Evolutionary conservation across 2,888 invertebrate genomes (phyloP).

Genomic region (Dichetophora obliterata): DNA sequence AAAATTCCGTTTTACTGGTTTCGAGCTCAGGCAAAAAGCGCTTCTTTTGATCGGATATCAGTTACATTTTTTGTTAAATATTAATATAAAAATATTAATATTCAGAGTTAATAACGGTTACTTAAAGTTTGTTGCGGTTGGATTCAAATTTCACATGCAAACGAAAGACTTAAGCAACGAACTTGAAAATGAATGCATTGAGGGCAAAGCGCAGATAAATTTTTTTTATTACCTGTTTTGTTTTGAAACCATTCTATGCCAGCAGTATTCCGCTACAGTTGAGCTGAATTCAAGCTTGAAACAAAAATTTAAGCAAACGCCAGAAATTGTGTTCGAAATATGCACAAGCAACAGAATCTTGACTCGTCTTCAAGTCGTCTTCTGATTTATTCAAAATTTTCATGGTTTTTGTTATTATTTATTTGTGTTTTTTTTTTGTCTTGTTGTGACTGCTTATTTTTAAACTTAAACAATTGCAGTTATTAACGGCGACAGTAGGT

Average conservation of each 20-base stretch:
- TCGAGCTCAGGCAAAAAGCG: too few species aligned
- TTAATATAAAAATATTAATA: too few species aligned
- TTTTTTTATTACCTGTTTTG: background rate
- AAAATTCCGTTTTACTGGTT: too few species aligned
- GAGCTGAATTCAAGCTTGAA: too few species aligned
- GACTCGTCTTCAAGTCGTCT: background rate
- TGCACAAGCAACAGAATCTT: background rate
- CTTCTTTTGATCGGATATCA: too few species aligned
- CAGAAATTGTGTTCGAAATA: background rate
- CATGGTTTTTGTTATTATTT: constrained; percentile 4
- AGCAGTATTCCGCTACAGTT: background rate
- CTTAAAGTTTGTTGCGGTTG: too few species aligned
- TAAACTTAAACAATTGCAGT: constrained; percentile 11
- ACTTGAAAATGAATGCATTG: constrained; percentile 14
- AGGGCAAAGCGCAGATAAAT: background rate
- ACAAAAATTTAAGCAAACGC: background rate
- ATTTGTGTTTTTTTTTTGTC: background rate
- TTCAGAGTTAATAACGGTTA: too few species aligned
- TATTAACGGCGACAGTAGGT: constrained; percentile 35
- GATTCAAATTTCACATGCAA: too few species aligned
- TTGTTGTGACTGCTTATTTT: constrained; percentile 3
- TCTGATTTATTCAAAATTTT: constrained; percentile 15
- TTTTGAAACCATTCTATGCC: background rate
- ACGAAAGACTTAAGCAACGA: constrained; percentile 14
- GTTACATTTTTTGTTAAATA: too few species aligned